Conservation (phyloP, 23 tunicate genomes). For the Halocynthia roretzi region DNA sequence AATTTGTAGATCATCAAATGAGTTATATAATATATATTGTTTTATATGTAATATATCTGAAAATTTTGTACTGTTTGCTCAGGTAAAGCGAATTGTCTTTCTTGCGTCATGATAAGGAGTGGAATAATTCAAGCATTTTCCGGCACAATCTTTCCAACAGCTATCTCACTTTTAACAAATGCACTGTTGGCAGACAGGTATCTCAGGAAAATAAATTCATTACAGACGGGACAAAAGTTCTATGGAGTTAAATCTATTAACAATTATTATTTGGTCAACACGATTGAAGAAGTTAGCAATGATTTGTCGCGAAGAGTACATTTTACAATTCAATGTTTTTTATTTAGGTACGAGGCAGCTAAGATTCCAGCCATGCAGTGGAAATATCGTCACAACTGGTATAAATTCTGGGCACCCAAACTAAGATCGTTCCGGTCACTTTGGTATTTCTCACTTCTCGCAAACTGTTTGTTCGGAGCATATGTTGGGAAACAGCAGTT, state of each 20-base stretch:
- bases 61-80: not conserved
- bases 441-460: not conserved
- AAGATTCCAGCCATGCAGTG: not conserved
- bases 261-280: too few species aligned
- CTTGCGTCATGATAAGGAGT: not conserved
- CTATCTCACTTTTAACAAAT: not conserved
- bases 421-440: not conserved
- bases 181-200: constrained; percentile 2
- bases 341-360: not conserved
- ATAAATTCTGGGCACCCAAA: not conserved
- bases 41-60: too few species aligned
- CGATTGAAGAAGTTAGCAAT: too few species aligned
- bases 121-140: not conserved
- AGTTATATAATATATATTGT: too few species aligned
- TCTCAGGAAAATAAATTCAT: not conserved
- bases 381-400: not conserved
- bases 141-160: constrained; percentile 1
- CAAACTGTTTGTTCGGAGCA: not conserved
- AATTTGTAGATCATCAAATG: too few species aligned
- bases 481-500: not conserved
- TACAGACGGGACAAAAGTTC: not conserved
- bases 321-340: not conserved
- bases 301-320: too few species aligned
- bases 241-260: not conserved
- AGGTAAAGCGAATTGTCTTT: not conserved